A percentile compares a stretch with the other conserved stretches of the same genome.
phyloP scores from a whole-genome alignment of 2,797 vertebrate genomes.

The Margarornis squamiger region DNA sequence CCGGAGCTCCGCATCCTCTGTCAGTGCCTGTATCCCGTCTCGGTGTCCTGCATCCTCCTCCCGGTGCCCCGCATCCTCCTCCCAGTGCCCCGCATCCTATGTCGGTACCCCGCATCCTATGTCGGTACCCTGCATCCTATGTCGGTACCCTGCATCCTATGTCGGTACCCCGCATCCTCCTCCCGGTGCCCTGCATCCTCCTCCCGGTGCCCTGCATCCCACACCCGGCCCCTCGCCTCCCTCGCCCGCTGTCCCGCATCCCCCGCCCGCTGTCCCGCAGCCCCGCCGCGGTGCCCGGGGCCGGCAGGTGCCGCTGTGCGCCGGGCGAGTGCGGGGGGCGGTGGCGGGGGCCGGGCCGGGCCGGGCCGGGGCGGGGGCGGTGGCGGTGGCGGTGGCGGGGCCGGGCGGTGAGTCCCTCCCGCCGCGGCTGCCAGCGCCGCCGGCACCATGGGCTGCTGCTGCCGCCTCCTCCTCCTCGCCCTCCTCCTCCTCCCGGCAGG shows the following conservation, averaged over 20 bases:
- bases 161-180: too few species aligned
- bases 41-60: too few species aligned
- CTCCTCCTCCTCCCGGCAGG: slow-evolving; percentile 51
- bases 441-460: slow-evolving; percentile 51
- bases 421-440: slow-evolving; percentile 9
- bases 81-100: too few species aligned
- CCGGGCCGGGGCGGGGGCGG: neutral
- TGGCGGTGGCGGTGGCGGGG: neutral
- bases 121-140: neutral
- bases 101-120: too few species aligned
- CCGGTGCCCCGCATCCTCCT: too few species aligned
- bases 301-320: slow-evolving; percentile 47
- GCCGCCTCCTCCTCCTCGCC: neutral
- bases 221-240: too few species aligned
- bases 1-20: neutral
- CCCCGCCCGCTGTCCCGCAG: neutral
- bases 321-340: neutral
- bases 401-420: neutral
- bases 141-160: neutral
- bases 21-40: neutral
- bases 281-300: neutral
- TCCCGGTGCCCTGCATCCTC: neutral
- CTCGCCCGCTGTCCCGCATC: neutral
- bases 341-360: neutral
- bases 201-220: too few species aligned